These are phyloP conservation scores for Micromussa lordhowensis DNA, from an alignment of 92 coral and sea anemone genomes.

Conservation along the genomic window DNA sequence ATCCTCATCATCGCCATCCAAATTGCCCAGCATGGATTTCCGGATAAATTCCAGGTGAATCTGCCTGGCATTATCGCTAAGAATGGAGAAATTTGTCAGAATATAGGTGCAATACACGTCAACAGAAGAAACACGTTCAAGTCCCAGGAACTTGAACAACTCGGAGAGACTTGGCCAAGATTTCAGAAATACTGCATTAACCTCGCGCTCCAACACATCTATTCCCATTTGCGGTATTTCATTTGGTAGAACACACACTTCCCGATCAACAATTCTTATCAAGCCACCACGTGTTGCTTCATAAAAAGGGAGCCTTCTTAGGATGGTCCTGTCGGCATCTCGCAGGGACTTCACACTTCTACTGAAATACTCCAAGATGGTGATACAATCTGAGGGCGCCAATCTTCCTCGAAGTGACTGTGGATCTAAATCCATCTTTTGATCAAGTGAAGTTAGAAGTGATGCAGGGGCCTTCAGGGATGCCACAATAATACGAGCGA, in stretches of 20 bases:
- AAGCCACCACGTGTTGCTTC: conserved; percentile 44
- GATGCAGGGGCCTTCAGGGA: conserved; percentile 53
- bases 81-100: not conserved
- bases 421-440: not conserved
- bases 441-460: conserved; percentile 19
- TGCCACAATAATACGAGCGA: conserved; percentile 57
- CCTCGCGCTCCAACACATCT: not conserved
- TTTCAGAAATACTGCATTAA: not conserved
- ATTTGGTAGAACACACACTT: conserved; percentile 44
- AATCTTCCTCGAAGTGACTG: conserved; percentile 8
- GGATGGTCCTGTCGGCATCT: conserved; percentile 8
- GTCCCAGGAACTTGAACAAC: conserved; percentile 31
- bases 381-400: not conserved
- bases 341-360: not conserved
- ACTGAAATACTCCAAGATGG: conserved; percentile 42
- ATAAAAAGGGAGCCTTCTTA: conserved; percentile 58
- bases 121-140: conserved; percentile 18
- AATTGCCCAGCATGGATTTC: not conserved
- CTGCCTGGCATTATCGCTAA: not conserved
- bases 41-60: conserved; percentile 3
- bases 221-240: conserved; percentile 40
- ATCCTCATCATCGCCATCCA: not conserved
- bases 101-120: conserved; percentile 8
- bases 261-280: conserved; percentile 15
- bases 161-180: not conserved